Evolutionary conservation across 2,888 invertebrate species (phyloP).

Genomic region (Ophioninae sp.): DNA sequence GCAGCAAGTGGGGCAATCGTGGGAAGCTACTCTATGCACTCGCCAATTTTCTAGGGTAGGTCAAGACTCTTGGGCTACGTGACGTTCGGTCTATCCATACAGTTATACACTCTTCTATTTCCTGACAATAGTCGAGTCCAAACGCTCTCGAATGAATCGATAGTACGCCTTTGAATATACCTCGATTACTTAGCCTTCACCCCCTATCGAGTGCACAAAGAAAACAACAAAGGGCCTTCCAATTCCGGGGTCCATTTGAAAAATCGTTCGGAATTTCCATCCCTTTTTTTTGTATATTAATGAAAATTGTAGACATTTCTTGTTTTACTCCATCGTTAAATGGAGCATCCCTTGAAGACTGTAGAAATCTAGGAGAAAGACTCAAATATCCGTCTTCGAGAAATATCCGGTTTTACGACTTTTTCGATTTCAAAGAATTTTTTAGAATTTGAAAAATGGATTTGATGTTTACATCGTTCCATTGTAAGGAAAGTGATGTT

Average conservation of each 20-base stretch:
- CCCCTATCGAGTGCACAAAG: no score
- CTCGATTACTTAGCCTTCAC: slow-evolving; percentile 1
- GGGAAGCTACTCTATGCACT: slow-evolving; percentile 75
- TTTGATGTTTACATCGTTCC: no score
- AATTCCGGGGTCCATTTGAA: not conserved
- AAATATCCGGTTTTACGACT: not conserved
- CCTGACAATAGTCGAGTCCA: not conserved
- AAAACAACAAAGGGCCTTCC: not conserved
- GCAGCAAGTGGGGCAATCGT: slow-evolving; percentile 79
- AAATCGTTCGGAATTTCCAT: not conserved
- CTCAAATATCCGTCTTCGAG: not conserved
- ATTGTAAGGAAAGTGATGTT: no score
- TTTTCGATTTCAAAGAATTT: not conserved
- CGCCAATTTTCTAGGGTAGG: slow-evolving; percentile 75
- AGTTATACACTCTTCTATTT: slow-evolving; percentile 14
- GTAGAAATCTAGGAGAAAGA: not conserved
- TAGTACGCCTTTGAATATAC: slow-evolving; percentile 12
- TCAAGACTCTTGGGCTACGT: slow-evolving; percentile 35
- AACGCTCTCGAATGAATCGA: slow-evolving; percentile 26
- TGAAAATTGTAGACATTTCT: not conserved
- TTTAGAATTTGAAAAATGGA: not conserved
- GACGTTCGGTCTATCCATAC: not conserved
- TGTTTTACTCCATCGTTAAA: not conserved
- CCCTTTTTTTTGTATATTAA: no score
- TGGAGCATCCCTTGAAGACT: not conserved